Evolutionary conservation across 2,888 invertebrate genomes (phyloP), one percentile per base, ranked within the genome.

Genomic region (Spilarctia lutea): DNA sequence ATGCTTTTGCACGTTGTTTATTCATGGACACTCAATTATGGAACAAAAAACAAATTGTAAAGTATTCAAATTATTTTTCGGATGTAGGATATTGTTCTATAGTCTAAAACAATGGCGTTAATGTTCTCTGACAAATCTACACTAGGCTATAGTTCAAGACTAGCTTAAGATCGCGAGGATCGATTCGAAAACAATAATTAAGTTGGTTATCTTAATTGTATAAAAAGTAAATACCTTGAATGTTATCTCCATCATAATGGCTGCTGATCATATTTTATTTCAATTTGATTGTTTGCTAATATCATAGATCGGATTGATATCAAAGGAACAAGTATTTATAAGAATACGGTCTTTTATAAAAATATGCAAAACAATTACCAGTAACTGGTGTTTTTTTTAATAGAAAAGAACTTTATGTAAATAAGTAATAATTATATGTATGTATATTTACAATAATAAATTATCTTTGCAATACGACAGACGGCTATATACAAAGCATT

Each of bases 151-250:
- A 69, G n/a, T 69, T 16, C 24, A 24, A 52, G 11, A 69, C 35
- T 56, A 35, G 60, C 65, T 42, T 71, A 20, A 65, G 56, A 35
- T 48, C 24, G 33, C 20, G n/a, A 39, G 27, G 45, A n/a, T 33
- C 27, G 27, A 20, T 11, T 27, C 63, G 71, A 18, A 74, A 67
- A 67, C 67, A 60, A 63, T 68, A 56, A 56, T 75, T 45, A 68
- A 71, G 65, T 39, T 63, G 52, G 60, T 63, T 33, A 69, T 68
- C 18, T 45, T 20, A 48, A 52, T 65, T 30, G 1, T 63, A 63
- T 27, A 63, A 63, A 27, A 60, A 60, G 16, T 27, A 30, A 60
- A 60, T 4, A 63, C 63, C 16, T 63, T 63, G 30, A 63, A 63
- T 63, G 18, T 63, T 63, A 63, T 27, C 63, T 30, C 30, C 2